Percentiles rank a stretch among this genome's conserved stretches.
These are phyloP conservation scores for Myoxocephalus aenaeus DNA, from an alignment of 2,797 vertebrate genomes.

Conservation along the genomic window DNA sequence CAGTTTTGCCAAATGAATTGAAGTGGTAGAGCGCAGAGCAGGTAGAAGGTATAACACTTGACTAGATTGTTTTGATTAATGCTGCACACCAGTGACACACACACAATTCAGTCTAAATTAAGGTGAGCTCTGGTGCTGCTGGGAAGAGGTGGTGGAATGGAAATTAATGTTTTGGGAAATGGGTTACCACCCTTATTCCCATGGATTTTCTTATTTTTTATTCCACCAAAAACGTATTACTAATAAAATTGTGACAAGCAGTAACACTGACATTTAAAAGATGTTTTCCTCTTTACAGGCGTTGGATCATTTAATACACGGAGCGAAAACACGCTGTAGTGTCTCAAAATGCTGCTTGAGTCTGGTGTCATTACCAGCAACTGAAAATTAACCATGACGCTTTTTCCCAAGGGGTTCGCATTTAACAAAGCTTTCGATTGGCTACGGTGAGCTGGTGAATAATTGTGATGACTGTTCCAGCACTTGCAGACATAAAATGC, in stretches of 20 bases:
- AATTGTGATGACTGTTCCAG: slow-evolving; percentile 52
- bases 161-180: background rate
- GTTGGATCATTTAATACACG: background rate
- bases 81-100: background rate
- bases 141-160: background rate
- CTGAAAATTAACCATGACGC: slow-evolving; percentile 61
- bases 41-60: slow-evolving; percentile 13
- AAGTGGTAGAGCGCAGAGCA: background rate
- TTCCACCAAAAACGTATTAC: background rate
- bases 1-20: slow-evolving; percentile 20
- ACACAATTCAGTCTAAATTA: background rate
- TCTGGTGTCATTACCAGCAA: slow-evolving; percentile 65
- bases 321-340: slow-evolving; percentile 17
- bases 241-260: background rate
- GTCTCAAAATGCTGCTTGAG: slow-evolving; percentile 40
- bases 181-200: background rate
- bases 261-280: background rate
- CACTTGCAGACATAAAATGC: slow-evolving; percentile 44
- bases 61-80: slow-evolving; percentile 32
- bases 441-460: slow-evolving; percentile 42
- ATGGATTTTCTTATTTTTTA: background rate
- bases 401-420: slow-evolving; percentile 40
- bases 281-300: background rate
- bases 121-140: background rate
- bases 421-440: slow-evolving; percentile 66